Conservation (phyloP, 1,140 invertebrate species). For the Pogonus chalceus region DNA sequence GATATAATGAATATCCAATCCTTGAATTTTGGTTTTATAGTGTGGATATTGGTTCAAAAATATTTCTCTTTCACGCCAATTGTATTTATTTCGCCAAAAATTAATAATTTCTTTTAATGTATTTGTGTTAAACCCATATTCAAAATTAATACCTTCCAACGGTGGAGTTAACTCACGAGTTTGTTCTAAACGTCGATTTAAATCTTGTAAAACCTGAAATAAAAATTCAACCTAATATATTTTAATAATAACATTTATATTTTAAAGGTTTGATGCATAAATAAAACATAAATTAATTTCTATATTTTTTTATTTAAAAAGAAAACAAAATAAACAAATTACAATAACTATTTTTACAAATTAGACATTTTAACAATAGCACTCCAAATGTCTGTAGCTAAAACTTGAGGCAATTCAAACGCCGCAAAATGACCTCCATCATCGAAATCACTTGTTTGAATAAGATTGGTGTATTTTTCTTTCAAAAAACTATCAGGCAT, state of each 20-base stretch:
- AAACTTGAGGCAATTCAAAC: conserved; percentile 60
- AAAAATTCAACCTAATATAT: neutral
- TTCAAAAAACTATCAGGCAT: conserved; percentile 45
- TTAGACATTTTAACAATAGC: conserved; percentile 18
- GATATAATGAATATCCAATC: conserved; percentile 62
- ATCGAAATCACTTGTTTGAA: conserved; percentile 47
- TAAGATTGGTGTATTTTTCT: conserved; percentile 49
- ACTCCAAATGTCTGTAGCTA: conserved; percentile 49
- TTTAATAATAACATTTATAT: neutral
- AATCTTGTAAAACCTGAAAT: conserved; percentile 44
- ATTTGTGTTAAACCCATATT: conserved; percentile 62
- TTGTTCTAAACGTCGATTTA: conserved; percentile 44
- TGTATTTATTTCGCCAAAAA: conserved; percentile 44
- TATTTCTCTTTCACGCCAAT: conserved; percentile 56
- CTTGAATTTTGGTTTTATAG: conserved; percentile 58
- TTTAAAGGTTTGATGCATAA: neutral
- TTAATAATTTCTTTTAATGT: conserved; percentile 58
- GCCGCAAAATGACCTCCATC: conserved; percentile 80
- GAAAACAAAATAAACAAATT: neutral
- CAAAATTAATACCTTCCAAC: conserved; percentile 53
- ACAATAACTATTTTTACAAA: neutral
- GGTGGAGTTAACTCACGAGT: conserved; percentile 41
- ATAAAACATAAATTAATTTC: neutral
- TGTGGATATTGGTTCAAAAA: conserved; percentile 58
- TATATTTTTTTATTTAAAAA: neutral